Evolutionary conservation across 2,797 vertebrate species (phyloP).

Genomic region (Bradypodion ventrale): DNA sequence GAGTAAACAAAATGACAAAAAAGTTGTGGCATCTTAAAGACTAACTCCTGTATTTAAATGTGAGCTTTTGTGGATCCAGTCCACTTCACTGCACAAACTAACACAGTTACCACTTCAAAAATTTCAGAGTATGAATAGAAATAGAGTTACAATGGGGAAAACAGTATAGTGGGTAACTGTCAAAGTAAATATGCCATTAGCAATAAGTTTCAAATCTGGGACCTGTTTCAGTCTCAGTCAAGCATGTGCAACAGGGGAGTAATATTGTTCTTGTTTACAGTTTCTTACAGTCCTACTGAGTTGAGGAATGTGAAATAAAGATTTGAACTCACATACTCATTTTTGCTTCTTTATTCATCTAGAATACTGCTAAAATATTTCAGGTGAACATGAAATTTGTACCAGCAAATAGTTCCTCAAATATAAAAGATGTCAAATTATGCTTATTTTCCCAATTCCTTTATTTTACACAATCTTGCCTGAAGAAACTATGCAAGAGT

Average conservation of each 20-base stretch:
- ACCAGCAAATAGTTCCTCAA: constrained; percentile 26
- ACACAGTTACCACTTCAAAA: no score
- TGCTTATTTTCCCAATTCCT: background rate
- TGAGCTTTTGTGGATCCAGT: no score
- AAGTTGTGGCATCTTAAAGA: no score
- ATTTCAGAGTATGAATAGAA: background rate
- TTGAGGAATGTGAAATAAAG: background rate
- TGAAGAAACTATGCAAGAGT: background rate
- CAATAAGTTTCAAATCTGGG: background rate
- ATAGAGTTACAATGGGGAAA: background rate
- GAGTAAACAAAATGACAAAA: no score
- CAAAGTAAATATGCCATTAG: background rate
- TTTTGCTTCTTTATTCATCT: background rate
- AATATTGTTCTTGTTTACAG: background rate
- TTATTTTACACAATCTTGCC: background rate
- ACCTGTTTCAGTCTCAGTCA: background rate
- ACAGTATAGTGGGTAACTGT: background rate
- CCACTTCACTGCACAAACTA: no score
- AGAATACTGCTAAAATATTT: background rate
- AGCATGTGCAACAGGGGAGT: background rate
- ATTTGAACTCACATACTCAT: background rate
- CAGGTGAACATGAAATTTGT: background rate
- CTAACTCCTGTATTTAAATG: no score
- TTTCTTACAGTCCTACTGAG: background rate
- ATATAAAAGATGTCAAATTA: background rate